Evolutionary conservation across 2,888 invertebrate genomes (phyloP), one percentile per base, ranked within the genome.

Genomic region (Argyresthia goedartella): DNA sequence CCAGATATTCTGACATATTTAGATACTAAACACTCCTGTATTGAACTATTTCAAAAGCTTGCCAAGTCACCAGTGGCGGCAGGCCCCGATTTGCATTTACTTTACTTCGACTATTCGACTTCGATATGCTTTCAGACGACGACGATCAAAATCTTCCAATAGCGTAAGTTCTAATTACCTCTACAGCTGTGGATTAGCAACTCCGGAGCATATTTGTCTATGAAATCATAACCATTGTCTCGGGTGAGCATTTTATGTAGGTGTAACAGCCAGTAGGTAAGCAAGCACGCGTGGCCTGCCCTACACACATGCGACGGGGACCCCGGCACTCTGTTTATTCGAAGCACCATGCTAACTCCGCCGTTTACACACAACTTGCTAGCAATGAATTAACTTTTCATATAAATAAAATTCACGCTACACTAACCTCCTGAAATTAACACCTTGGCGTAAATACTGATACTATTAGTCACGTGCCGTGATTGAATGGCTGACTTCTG

Each of bases 371-470:
- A 85, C 78, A 77, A 77, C 78, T 73, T 76, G 78, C 81, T 76
- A 78, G 80, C 75, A 77, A 82, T 77, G 84, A 86, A 86, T 86
- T 85, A 84, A 80, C 81, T 86, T 86, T 85, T 85, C 85, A 84
- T 86, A 85, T 85, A 86, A 85, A 86, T 86, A 86, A 86, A 86
- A 85, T 86, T 86, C 84, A 86, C 85, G 84, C 75, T 72, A 73
- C 85, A 82, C 86, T 86, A 86, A 86, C 77, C 81, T 85, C 81
- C 80, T 81, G 84, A 86, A 84, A 85, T 86, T 86, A 86, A 80
- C 86, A 86, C 85, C 84, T 85, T 59, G 67, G 73, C 82, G 84
- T 81, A 84, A 85, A 85, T 81, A 81, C 72, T 76, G 25, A 25
- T 25, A 25, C 77, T 42, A 10, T 50, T 77, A 77, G 77, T 71